Conservation (phyloP, 2,888 invertebrate genomes). For the Branchinecta sandiegonensis region DNA sequence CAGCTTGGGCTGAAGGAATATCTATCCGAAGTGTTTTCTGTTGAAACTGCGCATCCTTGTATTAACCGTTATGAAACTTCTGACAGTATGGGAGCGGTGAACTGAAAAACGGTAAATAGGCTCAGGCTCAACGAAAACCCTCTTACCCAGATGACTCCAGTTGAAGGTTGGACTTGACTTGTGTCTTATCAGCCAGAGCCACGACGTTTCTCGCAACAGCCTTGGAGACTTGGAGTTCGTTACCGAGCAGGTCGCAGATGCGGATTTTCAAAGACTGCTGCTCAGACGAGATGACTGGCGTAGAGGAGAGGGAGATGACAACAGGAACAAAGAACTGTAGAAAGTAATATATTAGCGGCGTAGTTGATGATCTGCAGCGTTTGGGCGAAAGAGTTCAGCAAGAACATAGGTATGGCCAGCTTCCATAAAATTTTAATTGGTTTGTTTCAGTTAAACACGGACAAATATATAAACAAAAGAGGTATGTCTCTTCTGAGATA, state of each 20-base stretch:
- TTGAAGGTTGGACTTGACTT: background rate
- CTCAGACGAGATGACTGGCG: conserved; percentile 57
- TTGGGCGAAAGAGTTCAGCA: too few species aligned
- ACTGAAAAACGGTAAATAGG: background rate
- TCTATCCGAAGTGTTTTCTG: too few species aligned
- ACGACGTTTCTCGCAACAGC: background rate
- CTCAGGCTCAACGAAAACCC: background rate
- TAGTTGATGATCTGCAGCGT: too few species aligned
- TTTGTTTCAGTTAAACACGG: too few species aligned
- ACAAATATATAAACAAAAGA: too few species aligned
- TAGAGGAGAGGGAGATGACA: conserved; percentile 62
- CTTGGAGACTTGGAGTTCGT: conserved; percentile 29
- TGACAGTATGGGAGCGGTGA: too few species aligned
- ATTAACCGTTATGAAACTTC: too few species aligned
- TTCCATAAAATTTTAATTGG: too few species aligned
- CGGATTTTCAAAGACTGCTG: conserved; percentile 51
- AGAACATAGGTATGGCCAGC: too few species aligned
- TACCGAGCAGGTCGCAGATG: conserved; percentile 59
- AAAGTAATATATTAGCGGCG: conserved; percentile 15
- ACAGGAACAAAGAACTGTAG: conserved; percentile 58
- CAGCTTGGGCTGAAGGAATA: too few species aligned
- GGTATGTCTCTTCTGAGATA: too few species aligned
- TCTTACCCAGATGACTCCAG: background rate
- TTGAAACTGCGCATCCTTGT: too few species aligned
- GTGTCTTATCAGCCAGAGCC: background rate